Evolutionary conservation across 1,140 invertebrate species (phyloP), one percentile per base, ranked within the genome.

Genomic region (Tyrophagus putrescentiae): DNA sequence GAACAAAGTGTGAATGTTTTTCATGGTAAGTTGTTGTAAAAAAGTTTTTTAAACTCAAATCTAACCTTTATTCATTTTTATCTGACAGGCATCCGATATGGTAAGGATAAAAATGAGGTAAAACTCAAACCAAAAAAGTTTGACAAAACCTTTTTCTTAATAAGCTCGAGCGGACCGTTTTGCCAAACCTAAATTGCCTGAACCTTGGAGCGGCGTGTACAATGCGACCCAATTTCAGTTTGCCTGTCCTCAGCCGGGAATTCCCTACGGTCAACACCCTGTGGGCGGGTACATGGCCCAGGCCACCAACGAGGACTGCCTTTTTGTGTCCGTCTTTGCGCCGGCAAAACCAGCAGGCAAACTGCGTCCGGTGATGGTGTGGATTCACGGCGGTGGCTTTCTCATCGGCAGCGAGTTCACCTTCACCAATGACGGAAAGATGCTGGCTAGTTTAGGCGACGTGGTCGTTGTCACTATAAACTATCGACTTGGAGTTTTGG

Each of bases 391-490:
- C 9, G 48, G 48, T 3, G 48, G 2, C 23, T 52, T 21, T 52
- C 48, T n/a, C 6, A 52, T 42, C 25, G 41, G 41, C 25, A 21
- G 18, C 4, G 25, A 21, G 25, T 42, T 42, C 25, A 4, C 3
- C 25, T 42, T 23, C 18, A 21, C 25, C 1, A 21, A 42, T 42
- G 41, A 42, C 25, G 41, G 18, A 21, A 21, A n/a, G 18, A 21
- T 42, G 18, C 6, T 42, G 25, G 41, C 41, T 21, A 21, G 18
- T 3, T 42, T 21, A 3, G 41, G 41, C 56, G 81, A 87, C 62
- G 73, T 88, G 3, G 70, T 91, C 9, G 74, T 88, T 0, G 83
- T 90, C 1, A 81, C 82, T 0, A 73, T 82, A 1, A 89, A 90
- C 69, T 91, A 85, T 67, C 78, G 87, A 72, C 76, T 84, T 58